Base-by-base conservation (phyloP, 2,797 vertebrate genomes). In the Squalus acanthias region DNA sequence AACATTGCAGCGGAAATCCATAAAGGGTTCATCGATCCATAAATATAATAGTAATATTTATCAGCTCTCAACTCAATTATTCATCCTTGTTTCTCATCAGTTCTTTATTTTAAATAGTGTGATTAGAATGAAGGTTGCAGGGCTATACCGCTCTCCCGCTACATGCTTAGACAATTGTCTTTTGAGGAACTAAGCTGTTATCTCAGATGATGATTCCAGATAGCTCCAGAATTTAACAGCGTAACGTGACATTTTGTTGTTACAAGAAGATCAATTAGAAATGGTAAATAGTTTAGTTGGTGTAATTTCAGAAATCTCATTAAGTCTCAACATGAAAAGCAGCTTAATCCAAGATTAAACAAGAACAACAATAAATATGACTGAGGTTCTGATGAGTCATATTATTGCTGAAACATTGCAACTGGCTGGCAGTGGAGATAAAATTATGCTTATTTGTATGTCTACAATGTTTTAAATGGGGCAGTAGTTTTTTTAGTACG, bases 221-320 rank as follows among this genome's bases (percentile, higher is more conserved):
- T 93, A 69, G 63, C 7, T 46, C 39, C 91, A 67, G 91, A 67
- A 93, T 93, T 69, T 69, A 93, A 39, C 65, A 93, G 63, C 24
- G 10, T 22, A 46, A 69, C 24, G n/a, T 93, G n/a, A 69, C 63
- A 46, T 46, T 67, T 93, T 93, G 65, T 93, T 93, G 91, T 69
- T 93, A 65, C n/a, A 69, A 63, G 46, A 69, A 93, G 91, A 93
- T 69, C 91, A 93, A 69, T 93, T 93, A 69, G 91, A 93, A 93
- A 93, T 69, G 65, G 8, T 93, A 93, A 93, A 17, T 93, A 93
- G 91, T 93, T 93, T 69, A 91, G 26, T n/a, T 91, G 65, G 39
- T 69, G 91, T 93, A 93, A 93, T 93, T 93, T 69, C 91, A 93
- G 63, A 93, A 93, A 93, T 93, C 91, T 93, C 91, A 93, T 93